Conservation (phyloP, 1,140 invertebrate genomes). For the Lethrus apterus region DNA sequence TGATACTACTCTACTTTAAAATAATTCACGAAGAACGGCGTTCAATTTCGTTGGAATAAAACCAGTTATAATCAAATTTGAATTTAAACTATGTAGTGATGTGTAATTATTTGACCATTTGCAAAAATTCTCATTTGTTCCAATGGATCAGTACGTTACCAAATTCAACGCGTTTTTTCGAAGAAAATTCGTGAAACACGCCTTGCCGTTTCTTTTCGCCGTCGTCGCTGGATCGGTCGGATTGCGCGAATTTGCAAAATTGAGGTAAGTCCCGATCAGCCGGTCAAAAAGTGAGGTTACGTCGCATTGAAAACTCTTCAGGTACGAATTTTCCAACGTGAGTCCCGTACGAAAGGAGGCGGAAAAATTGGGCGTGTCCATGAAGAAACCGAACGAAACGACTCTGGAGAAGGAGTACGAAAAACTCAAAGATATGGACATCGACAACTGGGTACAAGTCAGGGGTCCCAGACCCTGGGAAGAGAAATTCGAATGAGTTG, state of each 20-base stretch:
- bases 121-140: no score
- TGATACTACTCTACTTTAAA: no score
- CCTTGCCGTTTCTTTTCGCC: slow-evolving; percentile 60
- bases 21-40: no score
- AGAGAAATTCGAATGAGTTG: no score
- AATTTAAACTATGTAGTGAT: no score
- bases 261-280: slow-evolving; percentile 46
- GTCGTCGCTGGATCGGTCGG: slow-evolving; percentile 62
- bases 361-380: slow-evolving; percentile 54
- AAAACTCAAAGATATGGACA: slow-evolving; percentile 61
- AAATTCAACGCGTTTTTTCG: neutral
- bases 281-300: neutral
- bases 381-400: slow-evolving; percentile 57
- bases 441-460: slow-evolving; percentile 76
- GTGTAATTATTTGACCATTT: no score
- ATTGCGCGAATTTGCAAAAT: slow-evolving; percentile 58
- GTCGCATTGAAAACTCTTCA: slow-evolving; percentile 28
- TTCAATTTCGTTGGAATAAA: no score
- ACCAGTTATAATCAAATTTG: no score
- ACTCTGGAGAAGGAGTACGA: slow-evolving; percentile 67
- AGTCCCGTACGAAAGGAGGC: slow-evolving; percentile 54
- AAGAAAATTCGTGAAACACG: slow-evolving; percentile 44
- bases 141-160: no score
- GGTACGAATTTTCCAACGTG: slow-evolving; percentile 60
- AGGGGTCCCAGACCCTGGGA: no score